These are phyloP conservation scores for Tyria jacobaeae DNA, from an alignment of 2,888 invertebrate genomes.

Conservation along the genomic window DNA sequence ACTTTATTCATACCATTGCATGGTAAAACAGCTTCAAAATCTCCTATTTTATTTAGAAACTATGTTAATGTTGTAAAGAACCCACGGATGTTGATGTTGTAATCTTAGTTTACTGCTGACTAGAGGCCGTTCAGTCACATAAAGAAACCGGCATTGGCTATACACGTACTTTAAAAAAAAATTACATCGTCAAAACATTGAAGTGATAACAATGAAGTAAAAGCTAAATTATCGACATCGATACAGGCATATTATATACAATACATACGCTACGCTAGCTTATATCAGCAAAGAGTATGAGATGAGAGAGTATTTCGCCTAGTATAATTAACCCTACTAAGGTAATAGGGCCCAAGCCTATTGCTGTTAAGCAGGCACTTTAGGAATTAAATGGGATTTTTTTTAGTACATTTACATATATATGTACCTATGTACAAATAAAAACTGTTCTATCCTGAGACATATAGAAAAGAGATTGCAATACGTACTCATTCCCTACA, in stretches of 20 bases:
- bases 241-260: neutral
- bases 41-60: constrained; percentile 29
- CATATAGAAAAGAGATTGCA: neutral
- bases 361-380: too few species aligned
- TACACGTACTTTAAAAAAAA: neutral
- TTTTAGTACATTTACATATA: too few species aligned
- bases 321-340: too few species aligned
- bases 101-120: constrained; percentile 25
- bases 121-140: constrained; percentile 26
- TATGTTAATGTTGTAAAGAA: constrained; percentile 24
- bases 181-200: too few species aligned
- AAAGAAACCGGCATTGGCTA: neutral
- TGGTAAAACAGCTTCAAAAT: constrained; percentile 5
- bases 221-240: neutral
- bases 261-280: too few species aligned
- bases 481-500: neutral
- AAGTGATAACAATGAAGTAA: neutral
- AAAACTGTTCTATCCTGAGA: too few species aligned
- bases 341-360: too few species aligned
- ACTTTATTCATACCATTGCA: constrained; percentile 20
- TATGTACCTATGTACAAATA: too few species aligned
- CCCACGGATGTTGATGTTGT: constrained; percentile 16
- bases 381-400: too few species aligned
- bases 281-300: too few species aligned
- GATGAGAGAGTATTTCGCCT: too few species aligned